Conservation (phyloP, 2,888 invertebrate species). For the Chirona hameri region DNA sequence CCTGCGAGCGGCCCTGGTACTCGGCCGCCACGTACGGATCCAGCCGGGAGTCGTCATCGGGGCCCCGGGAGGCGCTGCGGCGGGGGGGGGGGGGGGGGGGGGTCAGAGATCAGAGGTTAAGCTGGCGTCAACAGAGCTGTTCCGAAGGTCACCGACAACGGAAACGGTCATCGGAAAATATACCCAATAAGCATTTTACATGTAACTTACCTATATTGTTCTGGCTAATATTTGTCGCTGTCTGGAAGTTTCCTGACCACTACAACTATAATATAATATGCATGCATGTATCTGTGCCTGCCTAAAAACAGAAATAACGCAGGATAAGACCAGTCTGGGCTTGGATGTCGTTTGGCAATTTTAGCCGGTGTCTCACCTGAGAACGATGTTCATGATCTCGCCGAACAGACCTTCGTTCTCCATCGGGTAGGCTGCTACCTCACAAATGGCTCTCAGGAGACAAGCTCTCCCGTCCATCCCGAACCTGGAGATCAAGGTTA, state of each 20-base stretch:
- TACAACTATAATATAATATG: too few relatives aligned
- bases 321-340: background rate
- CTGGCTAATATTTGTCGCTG: too few relatives aligned
- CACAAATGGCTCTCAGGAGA: background rate
- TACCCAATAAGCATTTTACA: too few relatives aligned
- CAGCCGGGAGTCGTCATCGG: background rate
- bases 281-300: too few relatives aligned
- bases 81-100: background rate
- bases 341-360: background rate
- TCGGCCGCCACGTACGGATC: background rate
- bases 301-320: too few relatives aligned
- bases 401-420: background rate
- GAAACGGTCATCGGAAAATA: too few relatives aligned
- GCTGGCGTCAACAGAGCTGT: background rate
- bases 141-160: background rate
- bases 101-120: background rate
- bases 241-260: too few relatives aligned
- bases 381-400: background rate
- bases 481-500: background rate
- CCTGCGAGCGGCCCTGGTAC: conserved; percentile 6
- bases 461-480: background rate
- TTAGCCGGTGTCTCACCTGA: background rate
- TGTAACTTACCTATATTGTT: too few relatives aligned
- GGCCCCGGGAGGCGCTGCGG: background rate
- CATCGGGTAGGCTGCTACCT: background rate